Percentiles rank a stretch among this genome's conserved stretches.
Conservation (phyloP, 2,888 invertebrate genomes). For the Lasioglossum oenotherae region DNA sequence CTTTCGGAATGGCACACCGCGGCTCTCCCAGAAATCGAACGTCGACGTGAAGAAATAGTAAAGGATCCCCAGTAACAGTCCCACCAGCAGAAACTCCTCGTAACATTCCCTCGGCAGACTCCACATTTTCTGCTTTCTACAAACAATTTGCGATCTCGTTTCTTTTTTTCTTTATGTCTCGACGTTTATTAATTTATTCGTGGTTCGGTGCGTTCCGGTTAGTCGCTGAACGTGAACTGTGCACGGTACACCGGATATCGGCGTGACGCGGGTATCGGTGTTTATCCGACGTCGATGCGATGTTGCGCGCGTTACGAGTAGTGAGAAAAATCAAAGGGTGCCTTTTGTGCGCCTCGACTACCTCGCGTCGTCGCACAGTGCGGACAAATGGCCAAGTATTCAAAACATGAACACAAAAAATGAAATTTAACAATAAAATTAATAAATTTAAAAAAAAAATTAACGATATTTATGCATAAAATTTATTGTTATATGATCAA, state of each 20-base stretch:
- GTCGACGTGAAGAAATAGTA: slow-evolving; percentile 79
- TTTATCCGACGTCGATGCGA: not conserved
- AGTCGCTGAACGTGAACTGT: not conserved
- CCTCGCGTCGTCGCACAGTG: too few relatives aligned
- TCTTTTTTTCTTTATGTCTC: too few relatives aligned
- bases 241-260: slow-evolving; percentile 24
- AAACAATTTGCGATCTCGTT: not conserved
- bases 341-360: not conserved
- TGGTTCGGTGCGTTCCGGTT: not conserved
- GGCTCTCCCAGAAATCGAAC: slow-evolving; percentile 78
- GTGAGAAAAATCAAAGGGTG: not conserved
- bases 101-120: slow-evolving; percentile 40
- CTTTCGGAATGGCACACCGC: slow-evolving; percentile 77
- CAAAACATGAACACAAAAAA: too few relatives aligned
- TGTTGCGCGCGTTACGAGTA: not conserved
- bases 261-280: slow-evolving; percentile 14
- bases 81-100: slow-evolving; percentile 63
- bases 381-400: too few relatives aligned
- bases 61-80: slow-evolving; percentile 63
- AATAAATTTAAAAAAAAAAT: too few relatives aligned
- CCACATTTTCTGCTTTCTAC: slow-evolving; percentile 53
- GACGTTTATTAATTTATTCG: not conserved
- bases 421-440: too few relatives aligned
- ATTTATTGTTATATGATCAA: too few relatives aligned
- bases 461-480: too few relatives aligned